Conservation (phyloP, 2,888 invertebrate genomes). For the Micropterix aruncella region DNA sequence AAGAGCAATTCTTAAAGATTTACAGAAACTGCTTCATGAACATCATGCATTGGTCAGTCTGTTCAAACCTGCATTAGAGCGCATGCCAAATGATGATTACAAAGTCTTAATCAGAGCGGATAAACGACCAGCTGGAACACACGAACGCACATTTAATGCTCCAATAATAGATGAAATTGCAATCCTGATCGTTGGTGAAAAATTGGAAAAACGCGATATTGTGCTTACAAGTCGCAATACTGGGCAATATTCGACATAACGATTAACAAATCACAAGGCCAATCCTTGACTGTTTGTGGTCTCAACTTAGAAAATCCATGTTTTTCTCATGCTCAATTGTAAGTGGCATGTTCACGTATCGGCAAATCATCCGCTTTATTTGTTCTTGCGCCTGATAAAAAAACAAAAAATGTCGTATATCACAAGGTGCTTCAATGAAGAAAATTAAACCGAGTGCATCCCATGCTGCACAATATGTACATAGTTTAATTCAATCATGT, state of each 20-base stretch:
- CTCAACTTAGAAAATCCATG: too few relatives aligned
- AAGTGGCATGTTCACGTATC: too few relatives aligned
- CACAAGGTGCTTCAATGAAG: too few relatives aligned
- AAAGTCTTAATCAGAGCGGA: constrained; percentile 18
- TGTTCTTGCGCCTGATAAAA: too few relatives aligned
- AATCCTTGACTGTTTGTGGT: too few relatives aligned
- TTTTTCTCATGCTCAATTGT: too few relatives aligned
- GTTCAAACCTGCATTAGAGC: constrained; percentile 13
- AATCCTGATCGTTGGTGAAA: constrained; percentile 15
- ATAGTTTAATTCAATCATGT: too few relatives aligned
- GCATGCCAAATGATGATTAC: constrained; percentile 15
- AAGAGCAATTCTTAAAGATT: constrained; percentile 14
- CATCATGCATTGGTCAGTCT: constrained; percentile 12
- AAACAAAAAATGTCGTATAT: too few relatives aligned
- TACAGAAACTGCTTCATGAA: constrained; percentile 15
- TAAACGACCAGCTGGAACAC: constrained; percentile 14
- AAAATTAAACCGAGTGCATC: too few relatives aligned
- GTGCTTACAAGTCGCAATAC: constrained; percentile 13
- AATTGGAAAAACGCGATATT: constrained; percentile 13
- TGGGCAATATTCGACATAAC: too few relatives aligned
- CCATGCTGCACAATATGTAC: too few relatives aligned
- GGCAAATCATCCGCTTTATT: too few relatives aligned
- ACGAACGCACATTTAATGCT: constrained; percentile 15
- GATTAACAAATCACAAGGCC: constrained; percentile 13
- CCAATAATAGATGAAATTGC: constrained; percentile 16